These are phyloP conservation scores for Solen grandis DNA, from an alignment of 1,140 invertebrate genomes.

Conservation along the genomic window DNA sequence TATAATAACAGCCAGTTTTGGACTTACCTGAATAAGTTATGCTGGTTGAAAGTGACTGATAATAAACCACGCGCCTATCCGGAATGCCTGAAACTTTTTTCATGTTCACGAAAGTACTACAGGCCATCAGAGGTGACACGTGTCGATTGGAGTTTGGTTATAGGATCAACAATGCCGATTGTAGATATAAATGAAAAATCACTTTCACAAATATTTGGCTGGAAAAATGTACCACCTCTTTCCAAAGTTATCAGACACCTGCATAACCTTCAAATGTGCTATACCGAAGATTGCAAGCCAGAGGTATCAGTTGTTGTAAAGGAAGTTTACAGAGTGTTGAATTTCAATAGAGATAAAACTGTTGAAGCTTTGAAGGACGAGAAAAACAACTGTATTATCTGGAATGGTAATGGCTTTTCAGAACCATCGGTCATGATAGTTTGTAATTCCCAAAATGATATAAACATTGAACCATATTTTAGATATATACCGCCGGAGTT, in stretches of 20 bases:
- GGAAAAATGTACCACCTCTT: background rate
- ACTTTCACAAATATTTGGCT: background rate
- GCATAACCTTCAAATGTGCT: background rate
- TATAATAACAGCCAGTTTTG: conserved; percentile 2
- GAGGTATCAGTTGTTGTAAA: background rate
- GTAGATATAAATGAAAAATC: background rate
- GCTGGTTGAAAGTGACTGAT: background rate
- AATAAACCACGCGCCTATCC: background rate
- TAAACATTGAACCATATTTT: conserved; percentile 24
- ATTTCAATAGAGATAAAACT: background rate
- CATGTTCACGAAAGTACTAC: background rate
- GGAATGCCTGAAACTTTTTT: background rate
- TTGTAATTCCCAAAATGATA: background rate
- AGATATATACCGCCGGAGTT: conserved; percentile 12
- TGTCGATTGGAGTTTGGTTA: background rate
- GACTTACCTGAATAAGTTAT: background rate
- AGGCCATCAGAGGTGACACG: conserved; percentile 11
- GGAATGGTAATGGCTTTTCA: conserved; percentile 25
- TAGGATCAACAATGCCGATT: conserved; percentile 17
- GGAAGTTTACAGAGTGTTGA: conserved; percentile 7
- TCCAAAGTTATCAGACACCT: background rate
- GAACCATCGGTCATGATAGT: background rate
- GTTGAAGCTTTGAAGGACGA: background rate
- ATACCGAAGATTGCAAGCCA: background rate
- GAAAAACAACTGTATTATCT: background rate